A percentile compares a stretch with the other conserved stretches of the same genome.
Evolutionary conservation across 1,140 invertebrate genomes (phyloP).

Genomic region (Hylaeus volcanicus): DNA sequence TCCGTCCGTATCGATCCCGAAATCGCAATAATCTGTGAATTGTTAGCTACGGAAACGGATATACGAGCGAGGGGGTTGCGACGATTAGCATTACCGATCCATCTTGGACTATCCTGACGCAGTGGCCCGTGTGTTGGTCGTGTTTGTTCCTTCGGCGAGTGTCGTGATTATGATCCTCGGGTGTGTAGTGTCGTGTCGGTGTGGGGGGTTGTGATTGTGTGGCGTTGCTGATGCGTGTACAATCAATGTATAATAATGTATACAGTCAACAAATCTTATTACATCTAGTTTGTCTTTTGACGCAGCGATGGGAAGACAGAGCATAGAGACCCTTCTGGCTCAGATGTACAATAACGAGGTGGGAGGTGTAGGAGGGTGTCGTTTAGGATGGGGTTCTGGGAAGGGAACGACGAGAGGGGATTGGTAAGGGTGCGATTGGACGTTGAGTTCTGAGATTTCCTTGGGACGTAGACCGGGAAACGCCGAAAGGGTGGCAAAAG

Average conservation of each 20-base stretch:
- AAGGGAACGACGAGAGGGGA: not conserved
- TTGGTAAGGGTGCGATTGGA: not conserved
- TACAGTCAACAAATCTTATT: conserved; percentile 80
- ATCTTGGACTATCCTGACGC: conserved; percentile 60
- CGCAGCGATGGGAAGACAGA: conserved; percentile 80
- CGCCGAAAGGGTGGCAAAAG: conserved; percentile 11
- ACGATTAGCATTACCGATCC: conserved; percentile 59
- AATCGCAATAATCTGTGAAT: conserved; percentile 14
- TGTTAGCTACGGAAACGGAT: too few relatives aligned
- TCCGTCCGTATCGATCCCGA: not conserved
- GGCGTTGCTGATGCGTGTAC: conserved; percentile 57
- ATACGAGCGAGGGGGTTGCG: not conserved
- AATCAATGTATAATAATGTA: conserved; percentile 70
- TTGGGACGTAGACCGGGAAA: not conserved
- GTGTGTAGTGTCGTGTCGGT: conserved; percentile 1
- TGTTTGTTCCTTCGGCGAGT: conserved; percentile 11
- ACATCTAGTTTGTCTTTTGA: conserved; percentile 79
- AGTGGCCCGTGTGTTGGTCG: conserved; percentile 40
- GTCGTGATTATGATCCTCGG: conserved; percentile 12
- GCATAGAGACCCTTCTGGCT: conserved; percentile 77
- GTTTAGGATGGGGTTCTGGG: not conserved
- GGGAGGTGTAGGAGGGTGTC: not conserved
- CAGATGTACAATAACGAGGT: conserved; percentile 70
- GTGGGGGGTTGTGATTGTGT: conserved; percentile 31
- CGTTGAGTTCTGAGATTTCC: not conserved